These are phyloP conservation scores for Oncorhynchus clarkii DNA, from an alignment of 2,113 vertebrate species.

Conservation along the genomic window DNA sequence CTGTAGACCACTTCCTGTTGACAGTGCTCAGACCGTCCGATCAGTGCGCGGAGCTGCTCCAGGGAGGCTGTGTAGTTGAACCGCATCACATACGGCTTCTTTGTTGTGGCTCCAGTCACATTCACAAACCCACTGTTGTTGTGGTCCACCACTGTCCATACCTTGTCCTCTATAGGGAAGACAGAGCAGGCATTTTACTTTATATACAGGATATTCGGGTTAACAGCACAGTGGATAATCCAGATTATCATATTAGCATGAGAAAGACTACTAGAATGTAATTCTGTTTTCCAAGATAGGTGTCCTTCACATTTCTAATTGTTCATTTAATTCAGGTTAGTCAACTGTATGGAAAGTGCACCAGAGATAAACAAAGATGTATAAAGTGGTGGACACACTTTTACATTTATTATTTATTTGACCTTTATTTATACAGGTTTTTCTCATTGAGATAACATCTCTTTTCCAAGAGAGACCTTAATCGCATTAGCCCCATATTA, in stretches of 20 bases:
- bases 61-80: conserved; percentile 76
- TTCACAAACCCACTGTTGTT: conserved; percentile 73
- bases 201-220: background rate
- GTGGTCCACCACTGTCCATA: conserved; percentile 81
- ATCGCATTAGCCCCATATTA: too few relatives aligned
- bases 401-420: too few relatives aligned
- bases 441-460: too few relatives aligned
- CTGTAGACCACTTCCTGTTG: conserved; percentile 82
- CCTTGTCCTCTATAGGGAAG: conserved; percentile 76
- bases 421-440: too few relatives aligned
- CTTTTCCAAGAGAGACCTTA: too few relatives aligned
- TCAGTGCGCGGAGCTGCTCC: conserved; percentile 78
- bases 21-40: conserved; percentile 76
- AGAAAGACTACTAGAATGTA: background rate
- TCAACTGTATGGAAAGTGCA: too few relatives aligned
- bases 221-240: background rate
- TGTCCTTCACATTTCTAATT: too few relatives aligned
- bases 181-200: background rate
- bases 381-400: too few relatives aligned
- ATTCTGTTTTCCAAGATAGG: background rate
- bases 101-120: conserved; percentile 58
- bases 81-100: conserved; percentile 71
- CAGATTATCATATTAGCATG: background rate
- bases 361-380: too few relatives aligned
- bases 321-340: too few relatives aligned